Evolutionary conservation across 2,888 invertebrate species (phyloP), one percentile per base, ranked within the genome.

Genomic region (Sturmia bella): DNA sequence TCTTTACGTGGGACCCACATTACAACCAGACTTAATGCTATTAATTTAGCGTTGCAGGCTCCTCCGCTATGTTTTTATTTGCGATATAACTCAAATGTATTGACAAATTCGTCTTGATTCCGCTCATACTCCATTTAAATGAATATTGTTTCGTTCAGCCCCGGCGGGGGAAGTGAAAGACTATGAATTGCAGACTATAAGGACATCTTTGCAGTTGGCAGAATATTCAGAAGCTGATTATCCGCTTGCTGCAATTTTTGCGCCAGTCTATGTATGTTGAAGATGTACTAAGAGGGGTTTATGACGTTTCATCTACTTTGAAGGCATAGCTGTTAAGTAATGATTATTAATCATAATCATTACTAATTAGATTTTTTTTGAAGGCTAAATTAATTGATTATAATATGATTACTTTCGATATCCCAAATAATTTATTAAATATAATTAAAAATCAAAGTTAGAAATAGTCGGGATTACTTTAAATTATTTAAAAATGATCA

Each of bases 141-240:
- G 19, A 1, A 48, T 48, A 11, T 17, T 48, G 7, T 48, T 19
- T 5, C 4, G 19, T 17, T 41, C 41, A n/a, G 68, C 78, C 4
- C 73, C 64, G 17, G 11, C 48, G 4, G 61, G 43, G 43, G 43
- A 61, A 0, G 2, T 61, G 6, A 61, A 19, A 24, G 80, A 82
- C 13, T 84, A 52, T 48, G 72, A 79, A 52, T 57, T 84, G 7
- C 59, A 74, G 17, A 80, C 82, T n/a, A 43, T 43, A 43, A n/a
- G 43, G 43, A 43, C 43, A n/a, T 15, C 15, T 43, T 43, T 43
- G 15, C 43, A 43, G 15, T 43, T 43, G 15, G 43, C 43, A 43
- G 43, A 43, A 15, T 3, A 43, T 15, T 43, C n/a, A 2, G 43
- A 45, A 45, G 17, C 7, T 3, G 15, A 15, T 0, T 45, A 2